Percentiles rank a stretch among this genome's conserved stretches.
Conservation (phyloP, 1,140 invertebrate genomes). For the Cotesia glomerata region DNA sequence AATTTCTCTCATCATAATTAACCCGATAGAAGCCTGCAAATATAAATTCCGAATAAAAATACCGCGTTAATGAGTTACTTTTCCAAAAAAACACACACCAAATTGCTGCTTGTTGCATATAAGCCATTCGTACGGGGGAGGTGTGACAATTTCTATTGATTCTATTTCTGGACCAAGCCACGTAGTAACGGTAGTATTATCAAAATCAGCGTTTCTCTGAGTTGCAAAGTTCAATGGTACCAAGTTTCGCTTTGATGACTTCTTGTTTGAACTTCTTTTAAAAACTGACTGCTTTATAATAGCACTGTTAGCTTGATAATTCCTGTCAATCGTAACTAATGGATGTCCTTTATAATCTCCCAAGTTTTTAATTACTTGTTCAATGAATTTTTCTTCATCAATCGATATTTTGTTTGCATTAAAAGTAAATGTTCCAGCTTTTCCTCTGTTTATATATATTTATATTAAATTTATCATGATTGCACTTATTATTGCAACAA, state of each 20-base stretch:
- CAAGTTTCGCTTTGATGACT: slow-evolving; percentile 54
- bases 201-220: slow-evolving; percentile 56
- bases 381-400: slow-evolving; percentile 48
- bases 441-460: too few species aligned
- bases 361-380: slow-evolving; percentile 82
- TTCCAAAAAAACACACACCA: slow-evolving; percentile 48
- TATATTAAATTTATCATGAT: too few species aligned
- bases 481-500: too few species aligned
- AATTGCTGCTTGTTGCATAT: slow-evolving; percentile 69
- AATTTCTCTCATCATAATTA: slow-evolving; percentile 68
- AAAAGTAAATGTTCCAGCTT: too few species aligned
- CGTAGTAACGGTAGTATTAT: slow-evolving; percentile 53
- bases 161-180: slow-evolving; percentile 34
- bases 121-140: slow-evolving; percentile 61
- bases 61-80: slow-evolving; percentile 47
- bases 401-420: slow-evolving; percentile 40
- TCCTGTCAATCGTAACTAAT: slow-evolving; percentile 71
- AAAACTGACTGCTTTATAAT: slow-evolving; percentile 59
- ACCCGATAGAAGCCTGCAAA: slow-evolving; percentile 67
- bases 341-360: slow-evolving; percentile 83
- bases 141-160: not conserved
- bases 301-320: slow-evolving; percentile 65
- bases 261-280: slow-evolving; percentile 39
- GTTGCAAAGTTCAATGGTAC: slow-evolving; percentile 66
- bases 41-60: not conserved